Conservation (phyloP, 2,113 vertebrate species). For the Istiophorus platypterus region DNA sequence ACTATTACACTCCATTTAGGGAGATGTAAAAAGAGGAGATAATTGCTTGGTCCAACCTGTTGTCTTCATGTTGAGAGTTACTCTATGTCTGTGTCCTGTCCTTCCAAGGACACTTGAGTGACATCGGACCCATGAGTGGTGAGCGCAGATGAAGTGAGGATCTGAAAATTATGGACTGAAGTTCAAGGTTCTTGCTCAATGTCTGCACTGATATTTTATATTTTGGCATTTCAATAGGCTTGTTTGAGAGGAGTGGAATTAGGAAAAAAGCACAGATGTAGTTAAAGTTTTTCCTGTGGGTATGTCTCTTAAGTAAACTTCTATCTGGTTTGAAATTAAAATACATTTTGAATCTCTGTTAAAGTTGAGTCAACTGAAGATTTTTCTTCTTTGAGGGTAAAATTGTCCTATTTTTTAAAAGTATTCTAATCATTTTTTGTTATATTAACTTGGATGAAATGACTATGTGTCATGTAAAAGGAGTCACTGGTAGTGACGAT, state of each 20-base stretch:
- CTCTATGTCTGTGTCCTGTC: slow-evolving; percentile 35
- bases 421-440: not conserved
- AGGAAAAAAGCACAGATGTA: slow-evolving; percentile 1
- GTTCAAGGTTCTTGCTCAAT: slow-evolving; percentile 4
- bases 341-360: not conserved
- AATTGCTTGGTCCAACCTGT: slow-evolving; percentile 50
- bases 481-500: not conserved
- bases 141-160: slow-evolving; percentile 31
- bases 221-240: not conserved
- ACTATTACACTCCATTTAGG: not conserved
- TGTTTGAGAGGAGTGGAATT: not conserved
- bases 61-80: slow-evolving; percentile 36
- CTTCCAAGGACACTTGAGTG: slow-evolving; percentile 44
- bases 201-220: slow-evolving; percentile 8
- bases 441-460: not conserved
- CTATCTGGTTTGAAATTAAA: not conserved
- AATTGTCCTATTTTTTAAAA: not conserved
- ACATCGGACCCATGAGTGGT: slow-evolving; percentile 37
- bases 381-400: not conserved
- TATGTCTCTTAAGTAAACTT: not conserved
- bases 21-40: slow-evolving; percentile 36
- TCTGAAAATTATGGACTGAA: slow-evolving; percentile 18
- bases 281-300: not conserved
- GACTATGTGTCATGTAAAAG: not conserved
- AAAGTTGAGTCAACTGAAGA: not conserved